Conservation (phyloP, 2,113 vertebrate genomes). For the Thalassoma bifasciatum region DNA sequence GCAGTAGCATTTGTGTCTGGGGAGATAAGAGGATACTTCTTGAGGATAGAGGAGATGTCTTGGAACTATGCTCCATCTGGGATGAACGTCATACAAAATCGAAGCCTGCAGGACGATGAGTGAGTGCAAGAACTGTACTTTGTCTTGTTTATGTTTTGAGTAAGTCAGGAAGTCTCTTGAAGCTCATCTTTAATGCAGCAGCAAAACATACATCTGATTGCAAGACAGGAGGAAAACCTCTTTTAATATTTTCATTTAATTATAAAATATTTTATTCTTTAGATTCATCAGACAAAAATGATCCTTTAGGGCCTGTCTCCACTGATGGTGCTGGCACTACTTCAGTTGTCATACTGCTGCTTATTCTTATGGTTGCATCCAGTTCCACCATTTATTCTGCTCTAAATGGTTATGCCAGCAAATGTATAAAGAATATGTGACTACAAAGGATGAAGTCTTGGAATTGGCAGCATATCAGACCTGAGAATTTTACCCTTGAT, state of each 20-base stretch:
- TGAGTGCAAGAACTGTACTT: slow-evolving; percentile 43
- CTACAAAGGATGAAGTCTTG: too few relatives aligned
- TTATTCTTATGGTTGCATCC: too few relatives aligned
- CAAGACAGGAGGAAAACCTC: neutral
- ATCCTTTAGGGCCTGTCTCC: too few relatives aligned
- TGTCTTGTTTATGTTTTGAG: neutral
- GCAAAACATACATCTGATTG: neutral
- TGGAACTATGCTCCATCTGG: slow-evolving; percentile 76
- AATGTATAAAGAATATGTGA: too few relatives aligned
- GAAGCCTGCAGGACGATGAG: slow-evolving; percentile 66
- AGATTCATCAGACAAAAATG: too few relatives aligned
- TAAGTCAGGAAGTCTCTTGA: neutral
- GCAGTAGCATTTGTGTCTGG: slow-evolving; percentile 55
- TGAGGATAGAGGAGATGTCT: slow-evolving; percentile 79
- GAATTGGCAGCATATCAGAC: too few relatives aligned
- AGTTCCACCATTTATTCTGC: too few relatives aligned
- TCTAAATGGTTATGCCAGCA: too few relatives aligned
- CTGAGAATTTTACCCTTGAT: too few relatives aligned
- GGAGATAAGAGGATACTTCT: slow-evolving; percentile 78
- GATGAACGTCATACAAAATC: slow-evolving; percentile 73
- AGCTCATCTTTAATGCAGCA: neutral
- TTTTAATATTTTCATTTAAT: neutral
- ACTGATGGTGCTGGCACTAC: too few relatives aligned
- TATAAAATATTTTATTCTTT: too few relatives aligned
- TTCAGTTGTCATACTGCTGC: too few relatives aligned